These are phyloP conservation scores for Pterostichus niger DNA, from an alignment of 2,888 invertebrate species.

Conservation along the genomic window DNA sequence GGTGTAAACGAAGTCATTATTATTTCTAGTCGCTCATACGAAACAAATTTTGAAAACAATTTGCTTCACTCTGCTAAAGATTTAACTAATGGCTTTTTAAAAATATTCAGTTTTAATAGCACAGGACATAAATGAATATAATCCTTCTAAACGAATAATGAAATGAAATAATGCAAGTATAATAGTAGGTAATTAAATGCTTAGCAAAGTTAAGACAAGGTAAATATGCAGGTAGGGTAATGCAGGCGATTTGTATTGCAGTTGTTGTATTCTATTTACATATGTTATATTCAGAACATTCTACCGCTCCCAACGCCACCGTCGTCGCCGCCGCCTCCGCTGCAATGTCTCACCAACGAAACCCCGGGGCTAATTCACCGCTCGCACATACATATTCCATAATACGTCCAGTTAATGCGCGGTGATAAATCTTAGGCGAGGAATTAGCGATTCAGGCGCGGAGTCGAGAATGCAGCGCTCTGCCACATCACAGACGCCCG, in stretches of 20 bases:
- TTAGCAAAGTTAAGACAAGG: slow-evolving; percentile 13
- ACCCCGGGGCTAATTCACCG: slow-evolving; percentile 68
- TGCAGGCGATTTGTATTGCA: slow-evolving; percentile 12
- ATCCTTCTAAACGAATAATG: background rate
- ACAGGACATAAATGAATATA: slow-evolving; percentile 1
- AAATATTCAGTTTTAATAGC: background rate
- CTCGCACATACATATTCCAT: slow-evolving; percentile 69
- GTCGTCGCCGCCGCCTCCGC: slow-evolving; percentile 1
- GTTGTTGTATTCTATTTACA: slow-evolving; percentile 5
- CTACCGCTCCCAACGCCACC: background rate
- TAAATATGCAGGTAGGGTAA: slow-evolving; percentile 20
- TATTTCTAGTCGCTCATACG: no score
- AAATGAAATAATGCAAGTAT: background rate
- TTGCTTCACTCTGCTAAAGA: no score
- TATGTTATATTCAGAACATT: slow-evolving; percentile 21
- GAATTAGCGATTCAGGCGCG: slow-evolving; percentile 53
- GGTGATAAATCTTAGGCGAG: slow-evolving; percentile 67
- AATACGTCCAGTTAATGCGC: slow-evolving; percentile 69
- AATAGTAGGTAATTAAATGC: slow-evolving; percentile 25
- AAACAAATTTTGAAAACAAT: no score
- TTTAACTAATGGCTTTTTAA: no score
- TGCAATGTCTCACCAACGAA: slow-evolving; percentile 1
- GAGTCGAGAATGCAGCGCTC: background rate
- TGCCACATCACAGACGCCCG: background rate
- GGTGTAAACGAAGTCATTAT: no score